These are phyloP conservation scores for Glaucidium brasilianum DNA, from an alignment of 2,113 vertebrate genomes.

Conservation along the genomic window DNA sequence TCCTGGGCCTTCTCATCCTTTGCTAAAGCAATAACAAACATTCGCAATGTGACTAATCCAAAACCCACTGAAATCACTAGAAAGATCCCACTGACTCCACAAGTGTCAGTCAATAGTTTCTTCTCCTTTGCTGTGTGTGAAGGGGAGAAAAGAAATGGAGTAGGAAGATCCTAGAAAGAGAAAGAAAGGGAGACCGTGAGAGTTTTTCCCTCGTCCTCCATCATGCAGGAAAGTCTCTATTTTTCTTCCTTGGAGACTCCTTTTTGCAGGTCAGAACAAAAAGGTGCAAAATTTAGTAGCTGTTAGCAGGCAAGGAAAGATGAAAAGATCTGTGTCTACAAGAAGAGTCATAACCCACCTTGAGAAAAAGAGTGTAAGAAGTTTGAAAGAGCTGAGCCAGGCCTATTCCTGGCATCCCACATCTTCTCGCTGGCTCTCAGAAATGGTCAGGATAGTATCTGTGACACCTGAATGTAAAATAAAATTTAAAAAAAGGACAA, in stretches of 20 bases:
- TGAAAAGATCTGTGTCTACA: neutral
- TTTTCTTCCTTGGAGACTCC: neutral
- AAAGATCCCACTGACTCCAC: neutral
- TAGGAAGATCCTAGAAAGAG: neutral
- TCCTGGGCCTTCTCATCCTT: conserved; percentile 58
- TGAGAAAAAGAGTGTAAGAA: neutral
- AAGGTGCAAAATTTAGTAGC: neutral
- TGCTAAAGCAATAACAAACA: conserved; percentile 35
- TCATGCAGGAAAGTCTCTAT: neutral
- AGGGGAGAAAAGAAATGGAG: neutral
- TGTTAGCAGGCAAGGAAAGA: neutral
- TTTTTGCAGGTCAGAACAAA: neutral
- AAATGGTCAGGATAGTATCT: neutral
- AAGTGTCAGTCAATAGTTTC: neutral
- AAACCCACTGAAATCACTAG: neutral
- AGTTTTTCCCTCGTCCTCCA: neutral
- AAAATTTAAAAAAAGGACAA: neutral
- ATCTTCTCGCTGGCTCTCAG: neutral
- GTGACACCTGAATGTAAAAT: neutral
- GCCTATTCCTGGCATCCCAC: neutral
- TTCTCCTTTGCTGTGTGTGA: neutral
- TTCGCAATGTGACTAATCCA: neutral
- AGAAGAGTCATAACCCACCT: neutral
- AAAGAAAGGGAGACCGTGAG: neutral
- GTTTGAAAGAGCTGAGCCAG: neutral